Base-by-base conservation (phyloP, 2,888 invertebrate genomes). In the Ypsolopha sequella region DNA sequence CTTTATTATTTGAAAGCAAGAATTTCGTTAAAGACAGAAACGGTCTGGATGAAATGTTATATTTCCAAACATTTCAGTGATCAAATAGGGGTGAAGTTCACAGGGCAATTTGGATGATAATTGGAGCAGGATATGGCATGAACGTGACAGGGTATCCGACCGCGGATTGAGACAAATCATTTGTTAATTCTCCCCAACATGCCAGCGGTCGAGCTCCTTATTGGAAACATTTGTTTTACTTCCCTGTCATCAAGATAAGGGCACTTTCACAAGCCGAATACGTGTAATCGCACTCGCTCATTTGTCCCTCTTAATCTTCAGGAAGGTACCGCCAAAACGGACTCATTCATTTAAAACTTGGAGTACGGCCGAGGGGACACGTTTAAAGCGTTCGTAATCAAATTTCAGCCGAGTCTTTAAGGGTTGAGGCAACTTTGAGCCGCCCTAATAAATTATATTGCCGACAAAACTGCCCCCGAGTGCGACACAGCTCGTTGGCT, bases 361-460 rank as follows among this genome's bases (percentile, higher is more conserved):
- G 64, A 71, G 61, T 62, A 63, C 68, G 72, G 69, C 68, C 69
- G 65, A 74, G 68, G 73, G 80, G 76, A 77, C 78, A 76, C 80
- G 73, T 73, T 76, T 76, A 75, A 76, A 82, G 74, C 73, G 75
- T 70, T 68, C 76, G 77, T 84, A 85, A 85, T 85, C 81, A 84
- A 85, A 85, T 85, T 85, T 82, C 74, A 76, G 76, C 82, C 72
- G 71, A 85, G 78, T 81, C 84, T 82, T 84, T 80, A 84, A 84
- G 82, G 84, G 84, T 82, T 84, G 71, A 74, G 79, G 72, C 80
- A 80, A 85, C 80, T 84, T 80, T 75, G 80, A 78, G 81, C 79
- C 69, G 68, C 80, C 80, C 81, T 82, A 80, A 85, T 85, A 85
- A 85, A 85, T 85, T 85, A 85, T 84, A 82, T 84, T 84, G 84